Percentiles rank a stretch among this genome's conserved stretches.
These are phyloP conservation scores for Bombus sylvicola DNA, from an alignment of 1,140 invertebrate species.

Conservation along the genomic window DNA sequence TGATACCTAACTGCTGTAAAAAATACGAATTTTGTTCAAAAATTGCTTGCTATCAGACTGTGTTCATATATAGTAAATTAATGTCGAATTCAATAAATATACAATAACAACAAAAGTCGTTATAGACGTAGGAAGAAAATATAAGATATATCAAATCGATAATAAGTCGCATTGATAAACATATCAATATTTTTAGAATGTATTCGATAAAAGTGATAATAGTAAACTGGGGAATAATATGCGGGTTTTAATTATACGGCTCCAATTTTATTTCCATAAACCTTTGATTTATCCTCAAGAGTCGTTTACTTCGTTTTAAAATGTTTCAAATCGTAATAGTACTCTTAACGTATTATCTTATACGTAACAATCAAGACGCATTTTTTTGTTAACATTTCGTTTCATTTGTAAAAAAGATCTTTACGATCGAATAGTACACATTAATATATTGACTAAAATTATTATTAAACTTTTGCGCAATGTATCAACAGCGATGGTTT, in stretches of 20 bases:
- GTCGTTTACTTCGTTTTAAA: constrained; percentile 25
- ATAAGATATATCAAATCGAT: constrained; percentile 25
- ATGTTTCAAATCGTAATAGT: constrained; percentile 10
- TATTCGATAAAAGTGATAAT: constrained; percentile 37
- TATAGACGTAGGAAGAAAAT: constrained; percentile 3
- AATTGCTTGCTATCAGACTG: neutral
- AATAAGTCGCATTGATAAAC: constrained; percentile 26
- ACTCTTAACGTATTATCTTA: constrained; percentile 25
- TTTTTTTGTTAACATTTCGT: constrained; percentile 8
- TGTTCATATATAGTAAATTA: neutral
- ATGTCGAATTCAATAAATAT: neutral
- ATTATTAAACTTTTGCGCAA: constrained; percentile 8
- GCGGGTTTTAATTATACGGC: constrained; percentile 49
- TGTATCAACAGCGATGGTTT: neutral
- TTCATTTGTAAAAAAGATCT: neutral
- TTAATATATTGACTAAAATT: neutral
- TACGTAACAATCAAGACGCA: constrained; percentile 15
- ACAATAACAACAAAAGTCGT: neutral
- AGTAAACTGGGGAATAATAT: constrained; percentile 55
- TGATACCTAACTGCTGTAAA: neutral
- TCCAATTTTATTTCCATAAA: constrained; percentile 55
- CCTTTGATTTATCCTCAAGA: constrained; percentile 19
- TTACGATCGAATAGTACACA: neutral
- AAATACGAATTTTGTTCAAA: neutral
- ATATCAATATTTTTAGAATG: constrained; percentile 30